A percentile compares a stretch with the other conserved stretches of the same genome.
Evolutionary conservation across 2,113 vertebrate genomes (phyloP).

Genomic region (cat (Felis catus)): F.catus_Fca126_mat1.0 CM031412.1:141454501-141455000

Average conservation of each 20-base stretch:
- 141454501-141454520: neutral
- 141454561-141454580: neutral
- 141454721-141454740: neutral
- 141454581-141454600: neutral
- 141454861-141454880: neutral
- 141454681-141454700: neutral
- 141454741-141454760: neutral
- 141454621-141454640: neutral
- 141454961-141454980: neutral
- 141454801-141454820: neutral
- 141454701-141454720: neutral
- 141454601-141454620: slow-evolving; percentile 20
- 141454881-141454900: slow-evolving; percentile 6
- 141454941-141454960: neutral
- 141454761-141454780: neutral
- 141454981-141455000: slow-evolving; percentile 46
- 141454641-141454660: slow-evolving; percentile 18
- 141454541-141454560: neutral
- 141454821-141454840: slow-evolving; percentile 32
- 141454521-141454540: neutral
- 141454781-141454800: neutral
- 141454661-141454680: slow-evolving; percentile 24
- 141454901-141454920: slow-evolving; percentile 19
- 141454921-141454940: slow-evolving; percentile 24
- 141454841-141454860: neutral